Evolutionary conservation across 2,797 vertebrate species (phyloP).

Genomic region (Labroides dimidiatus): DNA sequence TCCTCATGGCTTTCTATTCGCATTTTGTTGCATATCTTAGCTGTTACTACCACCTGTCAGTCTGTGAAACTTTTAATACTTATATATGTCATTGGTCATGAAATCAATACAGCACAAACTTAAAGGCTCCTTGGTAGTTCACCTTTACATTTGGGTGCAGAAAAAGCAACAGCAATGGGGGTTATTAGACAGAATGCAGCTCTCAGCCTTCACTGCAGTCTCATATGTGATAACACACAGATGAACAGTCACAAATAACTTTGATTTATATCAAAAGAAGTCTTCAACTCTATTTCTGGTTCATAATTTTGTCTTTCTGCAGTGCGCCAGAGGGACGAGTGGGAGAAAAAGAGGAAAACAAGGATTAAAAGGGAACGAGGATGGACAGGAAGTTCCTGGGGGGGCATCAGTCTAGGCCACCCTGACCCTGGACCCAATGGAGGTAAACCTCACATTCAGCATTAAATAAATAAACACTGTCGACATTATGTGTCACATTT

Average conservation of each 20-base stretch:
- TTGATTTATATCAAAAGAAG: background rate
- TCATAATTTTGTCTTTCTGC: slow-evolving; percentile 20
- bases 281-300: background rate
- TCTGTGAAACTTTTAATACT: background rate
- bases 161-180: background rate
- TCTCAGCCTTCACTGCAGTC: slow-evolving; percentile 31
- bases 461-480: background rate
- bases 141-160: slow-evolving; percentile 4
- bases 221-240: slow-evolving; percentile 34
- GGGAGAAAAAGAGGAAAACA: slow-evolving; percentile 87
- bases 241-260: slow-evolving; percentile 29
- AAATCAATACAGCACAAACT: background rate
- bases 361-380: slow-evolving; percentile 91
- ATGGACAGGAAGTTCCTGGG: slow-evolving; percentile 93
- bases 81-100: background rate
- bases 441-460: slow-evolving; percentile 80
- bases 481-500: background rate
- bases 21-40: too few species aligned
- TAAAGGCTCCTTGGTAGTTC: background rate
- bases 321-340: slow-evolving; percentile 87
- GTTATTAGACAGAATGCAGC: slow-evolving; percentile 18
- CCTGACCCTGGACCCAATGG: slow-evolving; percentile 93
- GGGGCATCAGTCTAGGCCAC: slow-evolving; percentile 89
- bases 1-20: too few species aligned
- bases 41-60: background rate